Evolutionary conservation across 1,140 invertebrate species (phyloP).

Genomic region (Anastrepha ludens): DNA sequence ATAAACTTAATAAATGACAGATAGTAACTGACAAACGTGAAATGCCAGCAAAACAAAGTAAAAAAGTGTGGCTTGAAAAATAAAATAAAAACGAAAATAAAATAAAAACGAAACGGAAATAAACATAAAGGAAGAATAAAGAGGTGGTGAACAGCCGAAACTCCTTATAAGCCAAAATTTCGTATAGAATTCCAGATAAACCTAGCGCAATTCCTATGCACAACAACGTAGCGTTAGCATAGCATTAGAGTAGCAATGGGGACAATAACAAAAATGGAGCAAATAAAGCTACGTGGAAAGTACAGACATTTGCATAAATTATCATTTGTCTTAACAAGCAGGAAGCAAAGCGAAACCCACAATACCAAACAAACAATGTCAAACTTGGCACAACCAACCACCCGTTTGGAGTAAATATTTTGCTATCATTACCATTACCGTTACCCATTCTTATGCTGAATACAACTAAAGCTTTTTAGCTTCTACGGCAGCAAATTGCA

Average conservation of each 20-base stretch:
- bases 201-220: constrained; percentile 18
- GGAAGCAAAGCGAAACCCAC: constrained; percentile 36
- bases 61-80: constrained; percentile 28
- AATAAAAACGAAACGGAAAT: background rate
- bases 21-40: background rate
- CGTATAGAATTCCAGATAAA: background rate
- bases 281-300: background rate
- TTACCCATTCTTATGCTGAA: background rate
- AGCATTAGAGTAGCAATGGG: background rate
- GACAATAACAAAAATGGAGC: constrained; percentile 8
- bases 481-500: constrained; percentile 17
- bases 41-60: background rate
- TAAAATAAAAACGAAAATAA: background rate
- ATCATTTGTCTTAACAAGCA: constrained; percentile 55
- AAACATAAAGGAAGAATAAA: background rate
- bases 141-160: background rate
- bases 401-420: constrained; percentile 28
- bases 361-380: background rate
- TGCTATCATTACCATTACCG: constrained; percentile 11
- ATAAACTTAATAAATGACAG: constrained; percentile 58
- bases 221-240: background rate
- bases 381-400: background rate
- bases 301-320: constrained; percentile 54
- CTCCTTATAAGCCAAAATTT: background rate
- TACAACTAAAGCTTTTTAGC: background rate